phyloP scores from a whole-genome alignment of 2,888 invertebrate species.

The Aphidoletes aphidimyza region DNA sequence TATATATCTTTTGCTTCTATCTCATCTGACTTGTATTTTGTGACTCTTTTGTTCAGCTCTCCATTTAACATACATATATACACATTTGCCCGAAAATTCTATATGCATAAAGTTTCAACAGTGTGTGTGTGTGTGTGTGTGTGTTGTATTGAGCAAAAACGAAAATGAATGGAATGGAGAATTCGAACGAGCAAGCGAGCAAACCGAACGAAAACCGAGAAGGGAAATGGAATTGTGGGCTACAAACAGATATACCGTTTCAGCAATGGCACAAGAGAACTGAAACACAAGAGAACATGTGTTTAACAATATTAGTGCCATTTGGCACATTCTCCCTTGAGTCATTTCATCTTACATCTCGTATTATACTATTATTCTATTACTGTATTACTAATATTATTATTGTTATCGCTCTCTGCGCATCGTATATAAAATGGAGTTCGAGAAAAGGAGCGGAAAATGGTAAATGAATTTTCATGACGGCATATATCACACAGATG shows the following conservation, averaged over 20 bases:
- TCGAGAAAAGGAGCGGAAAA: too few relatives aligned
- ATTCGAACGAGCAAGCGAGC: not conserved
- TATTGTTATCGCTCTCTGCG: not conserved
- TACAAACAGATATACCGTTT: too few relatives aligned
- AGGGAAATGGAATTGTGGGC: conserved; percentile 18
- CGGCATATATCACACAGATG: not conserved
- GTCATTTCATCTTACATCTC: conserved; percentile 47
- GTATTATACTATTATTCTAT: conserved; percentile 40
- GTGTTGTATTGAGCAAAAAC: not conserved
- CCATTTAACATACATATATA: conserved; percentile 20
- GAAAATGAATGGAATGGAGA: not conserved
- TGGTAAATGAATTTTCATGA: not conserved
- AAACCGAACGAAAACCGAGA: not conserved
- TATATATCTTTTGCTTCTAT: not conserved
- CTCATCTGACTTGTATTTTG: not conserved
- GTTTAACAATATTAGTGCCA: conserved; percentile 50
- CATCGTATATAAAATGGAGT: too few relatives aligned
- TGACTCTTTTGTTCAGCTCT: not conserved
- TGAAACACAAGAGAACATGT: conserved; percentile 21
- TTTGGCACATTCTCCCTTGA: conserved; percentile 53
- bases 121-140: not conserved
- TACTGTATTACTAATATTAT: conserved; percentile 51
- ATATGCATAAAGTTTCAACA: conserved; percentile 35
- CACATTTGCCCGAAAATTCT: conserved; percentile 19
- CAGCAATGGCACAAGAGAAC: too few relatives aligned